A percentile compares a stretch with the other conserved stretches of the same genome.
phyloP scores from a whole-genome alignment of 1,140 invertebrate genomes.

The Drosophila fuyamai region DNA sequence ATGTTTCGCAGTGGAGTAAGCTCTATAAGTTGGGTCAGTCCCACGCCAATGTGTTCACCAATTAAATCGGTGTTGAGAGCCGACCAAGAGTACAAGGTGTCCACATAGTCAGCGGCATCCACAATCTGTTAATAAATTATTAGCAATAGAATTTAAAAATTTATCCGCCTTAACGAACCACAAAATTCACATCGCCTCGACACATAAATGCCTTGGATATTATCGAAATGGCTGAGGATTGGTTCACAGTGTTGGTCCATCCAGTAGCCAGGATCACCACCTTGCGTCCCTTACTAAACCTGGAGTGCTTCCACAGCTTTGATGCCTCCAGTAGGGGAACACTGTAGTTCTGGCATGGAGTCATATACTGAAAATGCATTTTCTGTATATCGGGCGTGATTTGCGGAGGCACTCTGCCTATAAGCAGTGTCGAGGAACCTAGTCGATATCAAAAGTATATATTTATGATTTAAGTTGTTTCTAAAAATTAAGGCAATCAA shows the following conservation, averaged over 20 bases:
- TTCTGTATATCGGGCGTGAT: slow-evolving; percentile 68
- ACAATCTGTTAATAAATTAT: slow-evolving; percentile 45
- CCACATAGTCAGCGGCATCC: slow-evolving; percentile 74
- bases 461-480: no score
- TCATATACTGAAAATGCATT: slow-evolving; percentile 78
- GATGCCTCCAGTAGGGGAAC: slow-evolving; percentile 63
- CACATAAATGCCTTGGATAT: slow-evolving; percentile 73
- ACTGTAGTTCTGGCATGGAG: slow-evolving; percentile 66
- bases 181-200: slow-evolving; percentile 71
- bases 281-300: slow-evolving; percentile 58
- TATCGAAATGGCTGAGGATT: slow-evolving; percentile 60
- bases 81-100: slow-evolving; percentile 82
- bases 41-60: slow-evolving; percentile 67
- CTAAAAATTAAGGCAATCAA: no score
- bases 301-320: slow-evolving; percentile 58
- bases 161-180: slow-evolving; percentile 37
- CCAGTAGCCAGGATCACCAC: slow-evolving; percentile 72
- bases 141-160: neutral
- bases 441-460: no score
- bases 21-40: slow-evolving; percentile 58
- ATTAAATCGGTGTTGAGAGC: slow-evolving; percentile 79
- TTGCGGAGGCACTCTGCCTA: slow-evolving; percentile 44
- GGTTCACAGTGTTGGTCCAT: slow-evolving; percentile 72
- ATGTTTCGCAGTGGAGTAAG: slow-evolving; percentile 69
- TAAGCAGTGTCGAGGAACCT: slow-evolving; percentile 65